A percentile compares a stretch with the other conserved stretches of the same genome.
Conservation (phyloP, 1,140 invertebrate genomes). For the Parapsyche elsis region DNA sequence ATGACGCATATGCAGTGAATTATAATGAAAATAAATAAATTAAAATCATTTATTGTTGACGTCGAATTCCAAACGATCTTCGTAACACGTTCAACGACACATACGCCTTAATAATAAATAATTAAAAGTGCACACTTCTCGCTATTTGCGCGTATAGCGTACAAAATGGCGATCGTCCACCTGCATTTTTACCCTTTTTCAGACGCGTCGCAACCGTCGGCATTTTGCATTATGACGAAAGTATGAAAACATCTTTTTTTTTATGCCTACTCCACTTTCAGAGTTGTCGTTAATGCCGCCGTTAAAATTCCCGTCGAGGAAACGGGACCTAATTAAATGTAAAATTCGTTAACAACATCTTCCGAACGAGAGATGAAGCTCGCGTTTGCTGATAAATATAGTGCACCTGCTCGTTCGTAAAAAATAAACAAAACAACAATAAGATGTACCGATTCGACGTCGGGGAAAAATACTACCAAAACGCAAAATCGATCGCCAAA, state of each 20-base stretch:
- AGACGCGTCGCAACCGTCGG: not conserved
- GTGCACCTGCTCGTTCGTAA: slow-evolving; percentile 23
- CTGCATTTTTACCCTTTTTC: not conserved
- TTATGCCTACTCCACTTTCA: not conserved
- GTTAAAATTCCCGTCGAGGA: slow-evolving; percentile 27
- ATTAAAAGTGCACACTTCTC: slow-evolving; percentile 41
- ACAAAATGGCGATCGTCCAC: slow-evolving; percentile 1
- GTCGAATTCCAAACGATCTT: not conserved
- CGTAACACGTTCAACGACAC: not conserved
- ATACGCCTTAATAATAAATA: not conserved
- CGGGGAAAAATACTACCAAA: not conserved
- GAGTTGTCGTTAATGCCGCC: slow-evolving; percentile 4
- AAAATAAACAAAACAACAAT: not conserved
- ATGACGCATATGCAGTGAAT: too few species aligned
- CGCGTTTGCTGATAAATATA: not conserved
- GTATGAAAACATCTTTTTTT: not conserved
- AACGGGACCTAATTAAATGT: slow-evolving; percentile 38
- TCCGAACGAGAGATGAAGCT: slow-evolving; percentile 4
- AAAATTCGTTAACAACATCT: slow-evolving; percentile 42
- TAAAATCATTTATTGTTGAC: not conserved
- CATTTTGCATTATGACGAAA: not conserved
- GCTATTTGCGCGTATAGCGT: not conserved
- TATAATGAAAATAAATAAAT: not conserved
- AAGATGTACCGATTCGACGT: not conserved
- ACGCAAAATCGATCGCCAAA: not conserved